Conservation (phyloP, 2,113 vertebrate species). For the Peromyscus leucopus region DNA sequence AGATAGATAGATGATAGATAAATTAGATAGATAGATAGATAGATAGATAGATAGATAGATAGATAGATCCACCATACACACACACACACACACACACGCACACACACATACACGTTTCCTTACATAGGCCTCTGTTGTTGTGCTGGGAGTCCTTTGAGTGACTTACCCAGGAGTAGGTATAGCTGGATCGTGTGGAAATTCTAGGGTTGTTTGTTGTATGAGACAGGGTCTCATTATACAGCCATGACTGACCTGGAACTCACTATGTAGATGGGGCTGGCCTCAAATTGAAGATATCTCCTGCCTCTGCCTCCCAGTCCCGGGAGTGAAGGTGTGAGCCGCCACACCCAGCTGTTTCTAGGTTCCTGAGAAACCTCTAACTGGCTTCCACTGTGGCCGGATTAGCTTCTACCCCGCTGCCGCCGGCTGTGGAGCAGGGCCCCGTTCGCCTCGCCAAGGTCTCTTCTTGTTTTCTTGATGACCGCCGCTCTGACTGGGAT, state of each 20-base stretch:
- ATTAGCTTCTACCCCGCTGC: neutral
- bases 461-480: neutral
- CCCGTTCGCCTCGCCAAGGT: neutral
- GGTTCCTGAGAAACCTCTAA: neutral
- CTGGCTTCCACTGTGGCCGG: neutral
- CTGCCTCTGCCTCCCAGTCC: neutral
- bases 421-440: neutral
- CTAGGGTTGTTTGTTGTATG: neutral
- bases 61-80: neutral
- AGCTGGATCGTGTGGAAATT: neutral
- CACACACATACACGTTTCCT: neutral
- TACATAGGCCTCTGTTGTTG: neutral
- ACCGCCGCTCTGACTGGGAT: neutral
- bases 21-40: neutral
- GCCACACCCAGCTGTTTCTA: neutral
- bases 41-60: neutral
- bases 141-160: neutral
- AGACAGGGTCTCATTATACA: neutral
- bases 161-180: neutral
- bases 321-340: neutral
- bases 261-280: neutral
- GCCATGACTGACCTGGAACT: neutral
- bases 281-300: neutral
- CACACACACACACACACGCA: neutral
- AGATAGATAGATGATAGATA: neutral